Conservation (phyloP, 2,888 invertebrate genomes). For the Caenorhabditis sp. region DNA sequence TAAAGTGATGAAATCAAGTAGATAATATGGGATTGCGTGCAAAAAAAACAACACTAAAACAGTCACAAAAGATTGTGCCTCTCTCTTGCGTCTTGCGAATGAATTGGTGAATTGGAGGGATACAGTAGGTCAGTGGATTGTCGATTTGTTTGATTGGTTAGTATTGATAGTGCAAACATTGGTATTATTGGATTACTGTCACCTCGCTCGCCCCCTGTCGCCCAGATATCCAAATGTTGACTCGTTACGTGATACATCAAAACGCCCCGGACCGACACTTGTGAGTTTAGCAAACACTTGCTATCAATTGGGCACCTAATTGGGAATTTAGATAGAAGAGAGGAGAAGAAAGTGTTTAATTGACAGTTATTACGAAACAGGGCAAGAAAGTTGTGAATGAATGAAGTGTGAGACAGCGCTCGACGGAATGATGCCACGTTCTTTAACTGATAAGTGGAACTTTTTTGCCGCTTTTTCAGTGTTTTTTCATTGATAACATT, state of each 20-base stretch:
- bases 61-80: too few relatives aligned
- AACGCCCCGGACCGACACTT: conserved; percentile 17
- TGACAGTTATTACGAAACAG: conserved; percentile 15
- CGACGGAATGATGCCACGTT: conserved; percentile 19
- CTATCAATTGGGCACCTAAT: conserved; percentile 12
- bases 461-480: conserved; percentile 1
- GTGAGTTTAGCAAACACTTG: conserved; percentile 34
- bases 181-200: conserved; percentile 52
- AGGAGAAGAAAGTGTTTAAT: conserved; percentile 3
- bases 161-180: conserved; percentile 35
- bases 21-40: too few relatives aligned
- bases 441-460: conserved; percentile 25
- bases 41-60: too few relatives aligned
- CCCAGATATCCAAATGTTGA: conserved; percentile 23
- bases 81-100: too few relatives aligned
- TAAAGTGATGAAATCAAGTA: conserved; percentile 1
- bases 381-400: background rate
- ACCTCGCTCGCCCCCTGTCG: conserved; percentile 16
- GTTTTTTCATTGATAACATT: conserved; percentile 39
- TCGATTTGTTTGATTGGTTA: background rate
- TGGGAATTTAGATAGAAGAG: background rate
- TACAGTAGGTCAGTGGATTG: background rate
- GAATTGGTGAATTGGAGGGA: background rate
- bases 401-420: background rate
- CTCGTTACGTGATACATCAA: conserved; percentile 54